These are phyloP conservation scores for Aix galericulata DNA, from an alignment of 2,113 vertebrate species.

Conservation along the genomic window DNA sequence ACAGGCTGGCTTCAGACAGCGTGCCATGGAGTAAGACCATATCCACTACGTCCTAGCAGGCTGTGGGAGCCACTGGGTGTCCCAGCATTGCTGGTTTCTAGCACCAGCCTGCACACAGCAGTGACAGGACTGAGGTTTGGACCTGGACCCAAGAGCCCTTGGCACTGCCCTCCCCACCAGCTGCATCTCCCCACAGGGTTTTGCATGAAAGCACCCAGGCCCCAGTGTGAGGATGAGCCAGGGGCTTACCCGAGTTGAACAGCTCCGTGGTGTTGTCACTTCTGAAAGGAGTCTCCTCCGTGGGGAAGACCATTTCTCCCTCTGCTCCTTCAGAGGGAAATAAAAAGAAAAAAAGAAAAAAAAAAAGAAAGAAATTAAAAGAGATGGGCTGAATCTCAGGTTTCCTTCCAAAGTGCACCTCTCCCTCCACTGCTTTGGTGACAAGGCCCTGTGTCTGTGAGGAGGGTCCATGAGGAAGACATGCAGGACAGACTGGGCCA, in stretches of 20 bases:
- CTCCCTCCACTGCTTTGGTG: neutral
- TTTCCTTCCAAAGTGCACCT: neutral
- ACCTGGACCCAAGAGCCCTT: neutral
- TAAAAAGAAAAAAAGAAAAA: neutral
- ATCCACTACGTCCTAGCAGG: neutral
- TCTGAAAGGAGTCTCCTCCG: constrained; percentile 76
- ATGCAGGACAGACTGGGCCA: neutral
- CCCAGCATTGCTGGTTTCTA: neutral
- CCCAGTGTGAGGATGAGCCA: neutral
- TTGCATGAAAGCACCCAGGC: neutral
- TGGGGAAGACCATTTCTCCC: constrained; percentile 39
- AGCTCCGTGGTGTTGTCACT: constrained; percentile 83
- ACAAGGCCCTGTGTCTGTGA: neutral
- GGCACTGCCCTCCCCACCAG: neutral
- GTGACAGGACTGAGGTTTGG: neutral
- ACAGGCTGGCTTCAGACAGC: neutral
- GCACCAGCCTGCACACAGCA: neutral
- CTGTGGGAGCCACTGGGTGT: neutral
- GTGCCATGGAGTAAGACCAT: neutral
- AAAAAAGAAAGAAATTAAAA: constrained; percentile 16
- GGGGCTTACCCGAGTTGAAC: constrained; percentile 83
- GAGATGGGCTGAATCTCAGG: neutral
- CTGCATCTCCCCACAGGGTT: neutral
- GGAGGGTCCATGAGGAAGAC: neutral
- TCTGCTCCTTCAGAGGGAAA: constrained; percentile 58